These are phyloP conservation scores for Neosalanx taihuensis DNA, from an alignment of 2,797 vertebrate genomes.

Conservation along the genomic window DNA sequence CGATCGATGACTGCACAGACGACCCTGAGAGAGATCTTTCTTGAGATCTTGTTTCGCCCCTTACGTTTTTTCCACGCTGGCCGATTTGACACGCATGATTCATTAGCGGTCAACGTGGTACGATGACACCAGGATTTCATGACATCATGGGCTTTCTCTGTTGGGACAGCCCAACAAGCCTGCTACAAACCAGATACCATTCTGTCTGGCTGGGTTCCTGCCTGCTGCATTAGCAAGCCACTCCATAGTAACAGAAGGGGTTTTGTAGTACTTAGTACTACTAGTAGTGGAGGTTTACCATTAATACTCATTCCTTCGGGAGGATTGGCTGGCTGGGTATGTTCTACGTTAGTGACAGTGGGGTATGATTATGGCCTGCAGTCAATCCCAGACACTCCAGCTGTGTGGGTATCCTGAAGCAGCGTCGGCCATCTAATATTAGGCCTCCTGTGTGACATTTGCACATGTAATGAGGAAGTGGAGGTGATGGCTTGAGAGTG, in stretches of 20 bases:
- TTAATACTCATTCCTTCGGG: background rate
- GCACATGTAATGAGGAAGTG: no score
- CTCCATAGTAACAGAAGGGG: background rate
- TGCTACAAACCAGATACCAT: background rate
- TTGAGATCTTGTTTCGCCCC: constrained; percentile 39
- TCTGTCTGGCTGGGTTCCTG: background rate
- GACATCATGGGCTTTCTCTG: background rate
- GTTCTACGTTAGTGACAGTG: background rate
- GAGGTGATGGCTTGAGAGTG: no score
- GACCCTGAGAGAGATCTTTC: background rate
- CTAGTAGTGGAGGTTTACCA: background rate
- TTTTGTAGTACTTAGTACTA: no score
- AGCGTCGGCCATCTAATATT: constrained; percentile 7
- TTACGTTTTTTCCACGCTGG: constrained; percentile 20
- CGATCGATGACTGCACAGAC: constrained; percentile 41
- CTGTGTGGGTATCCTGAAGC: background rate
- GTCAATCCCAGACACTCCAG: background rate
- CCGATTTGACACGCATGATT: background rate
- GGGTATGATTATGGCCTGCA: background rate
- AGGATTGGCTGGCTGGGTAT: background rate
- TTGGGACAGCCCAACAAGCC: background rate
- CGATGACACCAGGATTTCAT: background rate
- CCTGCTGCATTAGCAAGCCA: background rate
- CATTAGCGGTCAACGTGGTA: background rate
- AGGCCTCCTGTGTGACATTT: no score